Conservation (phyloP, 2,888 invertebrate species). For the Cacoxenus indagator region DNA sequence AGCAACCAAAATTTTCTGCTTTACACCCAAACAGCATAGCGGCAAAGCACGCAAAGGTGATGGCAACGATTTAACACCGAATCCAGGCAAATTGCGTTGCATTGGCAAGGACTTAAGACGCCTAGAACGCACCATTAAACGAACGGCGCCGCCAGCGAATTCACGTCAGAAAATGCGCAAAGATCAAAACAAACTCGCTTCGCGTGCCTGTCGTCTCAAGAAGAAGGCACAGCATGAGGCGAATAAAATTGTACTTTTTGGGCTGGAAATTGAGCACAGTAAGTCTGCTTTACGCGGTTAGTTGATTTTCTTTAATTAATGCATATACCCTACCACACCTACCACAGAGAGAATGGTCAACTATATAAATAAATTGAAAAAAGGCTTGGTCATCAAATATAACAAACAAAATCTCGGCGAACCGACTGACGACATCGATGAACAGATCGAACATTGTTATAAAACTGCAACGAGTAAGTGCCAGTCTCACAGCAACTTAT, state of each 20-base stretch:
- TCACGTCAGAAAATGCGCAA: conserved; percentile 93
- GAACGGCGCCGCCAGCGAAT: conserved; percentile 95
- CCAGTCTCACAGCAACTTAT: background rate
- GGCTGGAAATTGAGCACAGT: conserved; percentile 95
- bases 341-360: conserved; percentile 83
- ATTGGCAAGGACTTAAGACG: conserved; percentile 95
- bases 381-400: conserved; percentile 78
- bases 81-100: conserved; percentile 88
- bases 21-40: conserved; percentile 75
- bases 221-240: conserved; percentile 99
- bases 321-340: background rate
- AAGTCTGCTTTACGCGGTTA: conserved; percentile 70
- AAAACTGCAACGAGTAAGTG: conserved; percentile 62
- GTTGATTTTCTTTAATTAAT: background rate
- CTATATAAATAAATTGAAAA: conserved; percentile 84
- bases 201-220: conserved; percentile 95
- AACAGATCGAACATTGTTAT: conserved; percentile 79
- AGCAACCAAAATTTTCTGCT: conserved; percentile 17
- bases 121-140: conserved; percentile 90
- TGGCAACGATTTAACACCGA: conserved; percentile 96
- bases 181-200: conserved; percentile 98
- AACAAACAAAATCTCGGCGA: conserved; percentile 65
- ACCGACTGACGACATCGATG: conserved; percentile 75
- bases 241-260: conserved; percentile 95
- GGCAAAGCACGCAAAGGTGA: conserved; percentile 96